Conservation (phyloP, 2,888 invertebrate species). For the Drosophila infuscata region DNA sequence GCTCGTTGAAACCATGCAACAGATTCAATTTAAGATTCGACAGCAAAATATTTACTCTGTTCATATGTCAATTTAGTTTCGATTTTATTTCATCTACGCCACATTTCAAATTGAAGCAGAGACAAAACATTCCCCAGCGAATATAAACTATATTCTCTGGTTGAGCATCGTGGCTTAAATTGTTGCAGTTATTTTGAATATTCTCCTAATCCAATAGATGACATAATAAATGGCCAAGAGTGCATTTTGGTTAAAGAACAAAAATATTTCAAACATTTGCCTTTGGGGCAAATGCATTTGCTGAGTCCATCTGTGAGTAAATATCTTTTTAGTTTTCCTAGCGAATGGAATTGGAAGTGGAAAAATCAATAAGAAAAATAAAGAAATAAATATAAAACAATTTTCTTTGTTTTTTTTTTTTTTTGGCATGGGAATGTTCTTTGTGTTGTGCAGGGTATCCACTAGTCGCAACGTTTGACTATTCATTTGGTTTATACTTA, state of each 20-base stretch:
- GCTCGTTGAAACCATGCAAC: slow-evolving; percentile 21
- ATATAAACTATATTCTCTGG: background rate
- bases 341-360: background rate
- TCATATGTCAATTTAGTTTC: background rate
- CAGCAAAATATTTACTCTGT: slow-evolving; percentile 15
- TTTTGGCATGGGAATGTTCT: background rate
- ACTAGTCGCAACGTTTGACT: background rate
- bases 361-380: background rate
- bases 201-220: background rate
- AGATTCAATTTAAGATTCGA: slow-evolving; percentile 20
- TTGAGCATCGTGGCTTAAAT: background rate
- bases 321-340: background rate
- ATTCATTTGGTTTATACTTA: background rate
- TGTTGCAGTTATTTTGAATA: background rate
- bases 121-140: background rate
- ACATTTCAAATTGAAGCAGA: background rate
- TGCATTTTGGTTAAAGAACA: background rate
- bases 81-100: background rate
- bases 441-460: background rate
- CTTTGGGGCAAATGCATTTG: background rate
- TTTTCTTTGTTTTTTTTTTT: background rate
- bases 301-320: background rate
- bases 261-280: background rate
- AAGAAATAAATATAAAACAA: background rate
- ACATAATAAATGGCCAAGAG: background rate